Percentiles rank a stretch among this genome's conserved stretches.
These are phyloP conservation scores for Yponomeuta cagnagella DNA, from an alignment of 2,888 invertebrate genomes.

Conservation along the genomic window DNA sequence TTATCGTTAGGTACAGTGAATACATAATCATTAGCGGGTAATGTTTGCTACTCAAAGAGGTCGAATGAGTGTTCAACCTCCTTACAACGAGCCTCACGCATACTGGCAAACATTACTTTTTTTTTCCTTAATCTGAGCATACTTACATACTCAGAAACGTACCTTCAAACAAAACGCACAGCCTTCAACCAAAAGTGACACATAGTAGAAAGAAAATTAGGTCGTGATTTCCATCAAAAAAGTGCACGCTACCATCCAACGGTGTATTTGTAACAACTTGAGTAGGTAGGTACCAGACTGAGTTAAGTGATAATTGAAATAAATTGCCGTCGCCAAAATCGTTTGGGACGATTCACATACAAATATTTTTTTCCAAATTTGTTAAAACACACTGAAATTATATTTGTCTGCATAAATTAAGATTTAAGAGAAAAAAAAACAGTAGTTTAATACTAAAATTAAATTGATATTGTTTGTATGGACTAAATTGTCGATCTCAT, in stretches of 20 bases:
- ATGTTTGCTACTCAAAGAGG: constrained; percentile 55
- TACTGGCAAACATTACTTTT: not conserved
- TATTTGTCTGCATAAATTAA: too few relatives aligned
- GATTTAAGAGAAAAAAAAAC: too few relatives aligned
- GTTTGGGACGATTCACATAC: too few relatives aligned
- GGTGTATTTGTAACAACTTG: not conserved
- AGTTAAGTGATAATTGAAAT: not conserved
- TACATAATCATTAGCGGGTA: constrained; percentile 58
- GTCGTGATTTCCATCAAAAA: constrained; percentile 27
- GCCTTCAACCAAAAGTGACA: constrained; percentile 34
- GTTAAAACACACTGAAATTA: too few relatives aligned
- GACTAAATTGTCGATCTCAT: too few relatives aligned
- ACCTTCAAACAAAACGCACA: constrained; percentile 25
- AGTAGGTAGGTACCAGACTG: not conserved
- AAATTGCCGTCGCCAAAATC: too few relatives aligned
- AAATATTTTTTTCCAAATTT: too few relatives aligned
- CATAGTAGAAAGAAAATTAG: constrained; percentile 30
- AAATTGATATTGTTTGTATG: too few relatives aligned
- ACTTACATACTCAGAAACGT: not conserved
- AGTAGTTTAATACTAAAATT: too few relatives aligned
- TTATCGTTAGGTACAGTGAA: constrained; percentile 57
- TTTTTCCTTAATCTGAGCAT: not conserved
- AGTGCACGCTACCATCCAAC: not conserved
- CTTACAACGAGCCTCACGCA: not conserved
- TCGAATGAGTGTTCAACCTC: constrained; percentile 4